phyloP scores from a whole-genome alignment of 1,140 invertebrate species.

The Drosophila rufa region DNA sequence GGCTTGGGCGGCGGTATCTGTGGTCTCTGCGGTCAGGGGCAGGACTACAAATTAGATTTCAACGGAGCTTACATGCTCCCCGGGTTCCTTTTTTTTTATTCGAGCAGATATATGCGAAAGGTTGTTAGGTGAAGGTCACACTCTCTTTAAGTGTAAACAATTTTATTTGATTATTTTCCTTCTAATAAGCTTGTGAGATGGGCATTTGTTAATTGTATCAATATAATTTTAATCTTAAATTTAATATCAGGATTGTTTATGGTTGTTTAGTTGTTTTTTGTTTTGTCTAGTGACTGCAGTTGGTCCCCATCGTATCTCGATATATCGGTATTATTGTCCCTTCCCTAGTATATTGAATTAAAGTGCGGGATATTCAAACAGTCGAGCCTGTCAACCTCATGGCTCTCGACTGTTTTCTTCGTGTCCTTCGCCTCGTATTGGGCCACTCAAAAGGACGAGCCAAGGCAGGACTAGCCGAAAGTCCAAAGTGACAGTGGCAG shows the following conservation, averaged over 20 bases:
- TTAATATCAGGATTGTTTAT: too few relatives aligned
- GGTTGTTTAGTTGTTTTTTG: too few relatives aligned
- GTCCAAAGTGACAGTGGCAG: conserved; percentile 68
- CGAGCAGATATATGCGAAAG: neutral
- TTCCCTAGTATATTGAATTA: too few relatives aligned
- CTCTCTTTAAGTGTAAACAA: neutral
- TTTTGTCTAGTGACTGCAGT: too few relatives aligned
- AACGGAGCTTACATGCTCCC: conserved; percentile 68
- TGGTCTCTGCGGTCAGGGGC: conserved; percentile 37
- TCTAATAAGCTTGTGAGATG: neutral
- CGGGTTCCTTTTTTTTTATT: neutral
- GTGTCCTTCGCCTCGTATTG: conserved; percentile 19
- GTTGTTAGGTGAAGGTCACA: neutral
- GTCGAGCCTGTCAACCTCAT: neutral
- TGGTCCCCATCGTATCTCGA: too few relatives aligned
- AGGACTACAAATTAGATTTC: conserved; percentile 76
- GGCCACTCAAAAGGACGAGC: conserved; percentile 23
- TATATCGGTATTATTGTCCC: neutral
- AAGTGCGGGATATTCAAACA: neutral
- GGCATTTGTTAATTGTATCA: too few relatives aligned
- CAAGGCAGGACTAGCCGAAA: conserved; percentile 42
- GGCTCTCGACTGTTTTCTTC: neutral
- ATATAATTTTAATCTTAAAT: too few relatives aligned
- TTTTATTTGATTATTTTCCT: neutral
- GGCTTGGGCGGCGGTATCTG: neutral